Evolutionary conservation across 2,113 vertebrate species (phyloP).

Genomic region (Alosa alosa): DNA sequence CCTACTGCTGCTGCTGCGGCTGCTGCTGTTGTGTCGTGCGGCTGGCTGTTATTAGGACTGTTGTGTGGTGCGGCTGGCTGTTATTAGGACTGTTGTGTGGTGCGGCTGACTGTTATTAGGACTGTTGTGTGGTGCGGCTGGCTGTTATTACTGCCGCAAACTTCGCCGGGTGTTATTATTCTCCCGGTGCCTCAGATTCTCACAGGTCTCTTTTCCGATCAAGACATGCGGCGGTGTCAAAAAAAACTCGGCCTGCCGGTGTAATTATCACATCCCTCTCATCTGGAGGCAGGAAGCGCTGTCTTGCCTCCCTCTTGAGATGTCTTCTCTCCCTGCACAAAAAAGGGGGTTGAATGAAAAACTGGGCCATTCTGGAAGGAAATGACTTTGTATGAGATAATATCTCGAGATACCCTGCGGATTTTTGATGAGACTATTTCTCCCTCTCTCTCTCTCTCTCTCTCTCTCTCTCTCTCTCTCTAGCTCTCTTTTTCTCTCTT

Average conservation of each 20-base stretch:
- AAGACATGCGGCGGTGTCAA: background rate
- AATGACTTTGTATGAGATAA: slow-evolving; percentile 18
- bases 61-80: background rate
- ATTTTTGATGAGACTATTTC: background rate
- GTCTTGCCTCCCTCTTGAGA: background rate
- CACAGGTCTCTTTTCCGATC: background rate
- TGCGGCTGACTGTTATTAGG: background rate
- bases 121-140: background rate
- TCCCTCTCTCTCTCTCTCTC: background rate
- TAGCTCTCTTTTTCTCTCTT: background rate
- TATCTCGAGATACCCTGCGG: background rate
- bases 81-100: background rate
- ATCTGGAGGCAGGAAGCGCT: background rate
- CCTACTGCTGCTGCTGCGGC: background rate
- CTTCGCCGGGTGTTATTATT: background rate
- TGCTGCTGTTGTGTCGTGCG: background rate
- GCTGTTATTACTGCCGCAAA: background rate
- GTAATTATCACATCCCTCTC: background rate
- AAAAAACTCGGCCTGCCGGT: background rate
- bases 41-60: background rate
- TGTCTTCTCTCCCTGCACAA: background rate
- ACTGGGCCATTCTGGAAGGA: slow-evolving; percentile 9
- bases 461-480: background rate
- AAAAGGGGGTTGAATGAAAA: background rate
- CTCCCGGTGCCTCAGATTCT: background rate